Conservation (phyloP, 2,797 vertebrate species). For the Euphonia xanthogaster region DNA sequence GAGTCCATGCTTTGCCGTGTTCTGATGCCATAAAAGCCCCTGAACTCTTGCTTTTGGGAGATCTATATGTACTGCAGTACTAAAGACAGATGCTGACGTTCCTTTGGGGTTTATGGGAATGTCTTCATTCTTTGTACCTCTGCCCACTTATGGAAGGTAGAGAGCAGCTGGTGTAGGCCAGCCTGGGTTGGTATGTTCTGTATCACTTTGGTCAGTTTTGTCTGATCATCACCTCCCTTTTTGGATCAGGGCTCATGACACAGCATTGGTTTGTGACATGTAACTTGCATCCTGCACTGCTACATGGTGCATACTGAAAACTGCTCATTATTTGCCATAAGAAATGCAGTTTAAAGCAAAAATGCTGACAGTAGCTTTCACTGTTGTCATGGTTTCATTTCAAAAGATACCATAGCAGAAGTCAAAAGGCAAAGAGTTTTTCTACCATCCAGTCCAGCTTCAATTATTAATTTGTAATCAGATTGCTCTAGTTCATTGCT, state of each 20-base stretch:
- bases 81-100: accelerated
- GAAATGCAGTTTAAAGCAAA: background rate
- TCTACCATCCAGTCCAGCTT: background rate
- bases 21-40: background rate
- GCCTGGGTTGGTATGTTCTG: background rate
- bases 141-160: accelerated
- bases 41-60: background rate
- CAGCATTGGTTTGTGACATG: accelerated
- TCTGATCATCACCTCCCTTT: background rate
- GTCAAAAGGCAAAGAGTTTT: background rate
- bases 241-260: background rate
- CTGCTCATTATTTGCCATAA: background rate
- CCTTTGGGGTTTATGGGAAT: background rate
- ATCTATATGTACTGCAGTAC: too few relatives aligned
- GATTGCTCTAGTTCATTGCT: background rate
- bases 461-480: background rate
- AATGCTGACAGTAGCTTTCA: background rate
- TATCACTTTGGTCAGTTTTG: background rate
- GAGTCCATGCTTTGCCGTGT: background rate
- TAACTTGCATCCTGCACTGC: background rate
- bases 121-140: background rate
- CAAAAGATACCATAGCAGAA: background rate
- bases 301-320: background rate
- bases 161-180: accelerated
- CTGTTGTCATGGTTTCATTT: background rate